Evolutionary conservation across 2,113 vertebrate genomes (phyloP), one percentile per base, ranked within the genome.

Genomic region (Numenius arquata): DNA sequence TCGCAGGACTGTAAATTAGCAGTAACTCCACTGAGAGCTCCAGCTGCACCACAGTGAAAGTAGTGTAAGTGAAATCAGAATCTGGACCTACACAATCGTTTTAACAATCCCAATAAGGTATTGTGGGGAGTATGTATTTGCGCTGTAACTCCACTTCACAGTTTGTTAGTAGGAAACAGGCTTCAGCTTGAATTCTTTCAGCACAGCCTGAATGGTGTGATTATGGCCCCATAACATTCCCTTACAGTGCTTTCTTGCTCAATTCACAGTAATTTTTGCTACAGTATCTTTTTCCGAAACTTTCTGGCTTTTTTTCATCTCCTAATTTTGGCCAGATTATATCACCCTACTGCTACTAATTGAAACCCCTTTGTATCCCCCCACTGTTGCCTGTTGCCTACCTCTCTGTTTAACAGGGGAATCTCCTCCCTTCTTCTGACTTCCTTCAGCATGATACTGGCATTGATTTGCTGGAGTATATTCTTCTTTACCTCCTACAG

Each of bases 401-500:
- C 59, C 89, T 96, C 36, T 80, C 83, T 55, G 29, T 63, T 94
- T 81, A 74, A 83, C 70, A 83, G 71, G 71, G 82, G 52, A 80
- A 65, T 94, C 56, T 63, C 17, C 61, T 96, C 83, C 23, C 29
- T 91, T 89, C 65, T 88, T 95, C 91, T 91, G 19, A 52, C 48
- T 89, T 66, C 68, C 88, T 93, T 85, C 87, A 34, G 58, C 65
- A 34, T 40, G 89, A 91, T 73, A 71, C 56, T 90, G 41, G 71
- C 87, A 95, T 66, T 91, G 84, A 91, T 95, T 97, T 96, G 66
- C 75, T 80, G 17, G 34, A 63, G 13, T 38, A 50, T 59, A 17
- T 68, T 58, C 52, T 77, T 66, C 81, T 92, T 82, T 87, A 67
- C 74, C 30, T 94, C 88, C 80, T 81, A 65, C 47, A 45, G 93